Conservation (phyloP, 2,888 invertebrate species). For the Apotomis capreana region DNA sequence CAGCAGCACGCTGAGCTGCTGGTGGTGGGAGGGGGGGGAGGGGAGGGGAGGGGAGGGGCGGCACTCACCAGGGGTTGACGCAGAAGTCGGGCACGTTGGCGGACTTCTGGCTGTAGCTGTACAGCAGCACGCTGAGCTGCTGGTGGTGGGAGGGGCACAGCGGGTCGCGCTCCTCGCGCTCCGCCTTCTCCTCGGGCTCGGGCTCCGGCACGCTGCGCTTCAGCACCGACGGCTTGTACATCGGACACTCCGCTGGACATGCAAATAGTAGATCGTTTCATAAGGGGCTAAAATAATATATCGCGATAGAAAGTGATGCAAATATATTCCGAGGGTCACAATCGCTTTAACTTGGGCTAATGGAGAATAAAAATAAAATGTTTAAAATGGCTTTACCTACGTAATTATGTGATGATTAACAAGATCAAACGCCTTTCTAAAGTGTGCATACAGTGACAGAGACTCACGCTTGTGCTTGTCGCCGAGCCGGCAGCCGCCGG, state of each 20-base stretch:
- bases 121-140: conserved; percentile 93
- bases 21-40: background rate
- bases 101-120: conserved; percentile 90
- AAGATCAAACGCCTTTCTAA: too few species aligned
- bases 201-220: conserved; percentile 54
- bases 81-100: conserved; percentile 94
- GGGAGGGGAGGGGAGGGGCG: background rate
- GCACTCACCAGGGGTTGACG: conserved; percentile 74
- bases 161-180: conserved; percentile 83
- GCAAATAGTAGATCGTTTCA: background rate
- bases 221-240: conserved; percentile 65
- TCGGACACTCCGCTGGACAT: conserved; percentile 65
- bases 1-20: background rate
- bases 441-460: too few species aligned
- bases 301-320: too few species aligned
- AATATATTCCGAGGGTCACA: too few species aligned
- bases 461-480: conserved; percentile 62
- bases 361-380: too few species aligned
- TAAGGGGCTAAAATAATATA: too few species aligned
- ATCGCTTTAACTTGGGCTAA: too few species aligned
- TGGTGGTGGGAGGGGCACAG: conserved; percentile 93
- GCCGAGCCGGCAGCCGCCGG: conserved; percentile 87
- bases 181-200: conserved; percentile 51
- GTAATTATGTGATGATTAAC: too few species aligned
- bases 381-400: too few species aligned